Percentiles rank a stretch among this genome's conserved stretches.
These are phyloP conservation scores for Idris sp. DNA, from an alignment of 1,140 invertebrate genomes.

Conservation along the genomic window DNA sequence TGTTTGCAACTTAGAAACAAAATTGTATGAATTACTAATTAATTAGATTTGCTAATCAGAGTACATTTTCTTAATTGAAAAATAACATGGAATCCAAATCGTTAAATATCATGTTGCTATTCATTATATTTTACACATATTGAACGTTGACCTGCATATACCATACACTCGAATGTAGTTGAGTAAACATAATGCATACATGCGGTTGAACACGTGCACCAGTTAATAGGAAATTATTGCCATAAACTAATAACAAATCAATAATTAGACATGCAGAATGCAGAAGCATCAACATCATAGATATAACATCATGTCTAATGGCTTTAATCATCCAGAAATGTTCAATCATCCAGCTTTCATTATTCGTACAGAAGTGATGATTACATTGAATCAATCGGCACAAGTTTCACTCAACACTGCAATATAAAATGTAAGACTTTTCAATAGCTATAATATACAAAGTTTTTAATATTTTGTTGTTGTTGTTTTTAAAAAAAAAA, in stretches of 20 bases:
- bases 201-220: conserved; percentile 19
- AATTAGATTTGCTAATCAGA: too few relatives aligned
- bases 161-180: conserved; percentile 11
- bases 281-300: conserved; percentile 19
- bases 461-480: too few relatives aligned
- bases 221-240: conserved; percentile 27
- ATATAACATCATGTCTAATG: conserved; percentile 6
- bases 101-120: neutral
- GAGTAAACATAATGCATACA: conserved; percentile 8
- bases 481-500: too few relatives aligned
- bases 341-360: conserved; percentile 1
- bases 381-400: too few relatives aligned
- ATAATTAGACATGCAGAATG: conserved; percentile 19
- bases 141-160: conserved; percentile 5
- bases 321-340: conserved; percentile 9
- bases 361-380: neutral
- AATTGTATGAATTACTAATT: too few relatives aligned
- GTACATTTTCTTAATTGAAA: neutral
- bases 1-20: too few relatives aligned
- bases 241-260: conserved; percentile 23
- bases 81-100: neutral
- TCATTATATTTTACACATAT: neutral
- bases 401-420: too few relatives aligned
- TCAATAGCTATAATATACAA: too few relatives aligned
- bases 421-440: too few relatives aligned